A percentile compares a stretch with the other conserved stretches of the same genome.
phyloP scores from a whole-genome alignment of 2,888 invertebrate species.

The Calephelis perditalis region DNA sequence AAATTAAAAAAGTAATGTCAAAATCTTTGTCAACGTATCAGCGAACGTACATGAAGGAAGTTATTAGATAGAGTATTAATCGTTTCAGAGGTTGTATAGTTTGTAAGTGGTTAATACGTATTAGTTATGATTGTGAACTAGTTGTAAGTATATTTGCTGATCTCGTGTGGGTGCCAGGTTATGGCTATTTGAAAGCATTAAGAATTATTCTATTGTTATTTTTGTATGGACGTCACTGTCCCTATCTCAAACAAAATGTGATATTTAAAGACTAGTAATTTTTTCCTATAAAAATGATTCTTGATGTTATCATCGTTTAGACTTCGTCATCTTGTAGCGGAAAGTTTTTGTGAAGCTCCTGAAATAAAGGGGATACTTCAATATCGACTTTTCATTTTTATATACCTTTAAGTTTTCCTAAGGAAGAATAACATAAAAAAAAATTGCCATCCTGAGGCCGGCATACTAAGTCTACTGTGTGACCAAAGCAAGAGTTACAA shows the following conservation, averaged over 20 bases:
- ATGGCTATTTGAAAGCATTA: conserved; percentile 73
- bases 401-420: too few species aligned
- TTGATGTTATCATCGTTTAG: conserved; percentile 75
- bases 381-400: conserved; percentile 24
- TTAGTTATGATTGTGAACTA: conserved; percentile 62
- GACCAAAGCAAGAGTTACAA: too few species aligned
- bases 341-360: conserved; percentile 74
- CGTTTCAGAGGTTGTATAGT: conserved; percentile 37
- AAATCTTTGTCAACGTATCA: too few species aligned
- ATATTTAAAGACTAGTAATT: conserved; percentile 73
- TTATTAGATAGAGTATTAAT: too few species aligned
- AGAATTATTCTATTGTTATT: conserved; percentile 74
- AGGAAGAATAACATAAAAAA: too few species aligned
- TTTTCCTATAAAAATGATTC: conserved; percentile 71
- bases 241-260: conserved; percentile 71
- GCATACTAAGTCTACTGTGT: too few species aligned
- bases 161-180: conserved; percentile 70
- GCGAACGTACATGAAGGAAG: too few species aligned
- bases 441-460: too few species aligned
- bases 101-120: conserved; percentile 62
- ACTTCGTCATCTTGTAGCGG: conserved; percentile 70
- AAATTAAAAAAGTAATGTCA: too few species aligned
- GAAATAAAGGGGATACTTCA: conserved; percentile 53
- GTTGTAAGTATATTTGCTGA: conserved; percentile 66
- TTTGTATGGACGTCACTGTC: conserved; percentile 76